These are phyloP conservation scores for Stenoptilia bipunctidactyla DNA, from an alignment of 2,888 invertebrate genomes.

Conservation along the genomic window DNA sequence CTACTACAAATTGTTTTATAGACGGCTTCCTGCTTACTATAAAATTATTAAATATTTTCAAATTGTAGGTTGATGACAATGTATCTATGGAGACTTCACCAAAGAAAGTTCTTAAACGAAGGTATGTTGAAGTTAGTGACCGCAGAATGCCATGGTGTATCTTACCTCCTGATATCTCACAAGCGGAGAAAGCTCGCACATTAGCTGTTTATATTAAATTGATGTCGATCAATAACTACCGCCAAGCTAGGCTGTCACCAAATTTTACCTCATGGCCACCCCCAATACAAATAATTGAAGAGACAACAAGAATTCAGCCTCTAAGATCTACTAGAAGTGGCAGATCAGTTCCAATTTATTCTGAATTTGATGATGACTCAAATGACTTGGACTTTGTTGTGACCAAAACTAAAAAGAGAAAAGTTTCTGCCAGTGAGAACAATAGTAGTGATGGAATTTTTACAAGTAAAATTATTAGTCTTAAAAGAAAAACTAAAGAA, in stretches of 20 bases:
- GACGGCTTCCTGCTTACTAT: no score
- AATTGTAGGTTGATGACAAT: constrained; percentile 26
- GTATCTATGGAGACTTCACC: constrained; percentile 15
- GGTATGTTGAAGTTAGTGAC: constrained; percentile 48
- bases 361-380: constrained; percentile 57
- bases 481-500: constrained; percentile 55
- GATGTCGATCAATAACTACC: constrained; percentile 53
- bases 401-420: constrained; percentile 50
- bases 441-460: constrained; percentile 31
- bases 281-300: constrained; percentile 53
- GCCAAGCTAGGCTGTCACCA: constrained; percentile 44
- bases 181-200: constrained; percentile 49
- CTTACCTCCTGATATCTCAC: constrained; percentile 38
- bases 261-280: constrained; percentile 53
- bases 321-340: constrained; percentile 55
- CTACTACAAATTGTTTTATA: no score
- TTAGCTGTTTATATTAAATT: constrained; percentile 55
- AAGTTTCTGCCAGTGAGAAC: constrained; percentile 40
- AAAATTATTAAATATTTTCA: no score
- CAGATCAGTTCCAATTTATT: constrained; percentile 49
- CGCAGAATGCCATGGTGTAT: constrained; percentile 62
- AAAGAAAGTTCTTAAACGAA: constrained; percentile 41
- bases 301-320: constrained; percentile 43
- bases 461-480: constrained; percentile 41
- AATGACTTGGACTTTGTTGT: constrained; percentile 52